Percentiles rank a stretch among this genome's conserved stretches.
phyloP scores from a whole-genome alignment of 2,797 vertebrate genomes.

The Crocidura indochinensis region DNA sequence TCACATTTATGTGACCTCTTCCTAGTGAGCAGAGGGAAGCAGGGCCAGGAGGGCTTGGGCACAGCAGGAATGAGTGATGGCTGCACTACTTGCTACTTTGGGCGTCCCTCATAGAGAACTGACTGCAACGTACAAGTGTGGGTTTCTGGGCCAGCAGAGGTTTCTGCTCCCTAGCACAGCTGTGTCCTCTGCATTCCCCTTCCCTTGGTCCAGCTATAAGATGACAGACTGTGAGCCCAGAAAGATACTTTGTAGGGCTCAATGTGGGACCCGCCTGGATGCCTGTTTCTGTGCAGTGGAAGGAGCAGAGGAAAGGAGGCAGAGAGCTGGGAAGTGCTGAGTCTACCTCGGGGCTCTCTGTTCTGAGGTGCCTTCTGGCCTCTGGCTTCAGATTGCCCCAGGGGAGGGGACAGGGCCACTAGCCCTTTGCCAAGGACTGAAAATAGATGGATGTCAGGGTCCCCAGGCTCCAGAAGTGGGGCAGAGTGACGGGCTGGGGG shows the following conservation, averaged over 20 bases:
- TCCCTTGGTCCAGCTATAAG: not conserved
- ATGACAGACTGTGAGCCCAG: not conserved
- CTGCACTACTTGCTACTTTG: not conserved
- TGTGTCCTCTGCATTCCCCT: no score
- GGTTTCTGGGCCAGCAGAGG: not conserved
- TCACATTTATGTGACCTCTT: not conserved
- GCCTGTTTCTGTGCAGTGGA: not conserved
- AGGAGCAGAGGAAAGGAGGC: not conserved
- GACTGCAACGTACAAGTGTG: not conserved
- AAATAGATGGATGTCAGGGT: slow-evolving; percentile 76
- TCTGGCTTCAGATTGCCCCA: slow-evolving; percentile 2
- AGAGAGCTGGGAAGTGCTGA: not conserved
- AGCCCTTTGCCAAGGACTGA: slow-evolving; percentile 63
- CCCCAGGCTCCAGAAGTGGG: slow-evolving; percentile 75
- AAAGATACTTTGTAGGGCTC: not conserved
- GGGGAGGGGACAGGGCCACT: not conserved
- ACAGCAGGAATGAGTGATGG: not conserved
- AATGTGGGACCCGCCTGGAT: not conserved
- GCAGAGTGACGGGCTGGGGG: slow-evolving; percentile 50
- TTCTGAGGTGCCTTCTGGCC: not conserved
- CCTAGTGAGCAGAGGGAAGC: not conserved
- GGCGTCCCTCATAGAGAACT: not conserved
- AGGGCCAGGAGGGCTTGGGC: no score
- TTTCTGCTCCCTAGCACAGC: no score
- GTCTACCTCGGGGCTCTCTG: not conserved